Base-by-base conservation (phyloP, 2,888 invertebrate species). In the Acrobeloides nanus region DNA sequence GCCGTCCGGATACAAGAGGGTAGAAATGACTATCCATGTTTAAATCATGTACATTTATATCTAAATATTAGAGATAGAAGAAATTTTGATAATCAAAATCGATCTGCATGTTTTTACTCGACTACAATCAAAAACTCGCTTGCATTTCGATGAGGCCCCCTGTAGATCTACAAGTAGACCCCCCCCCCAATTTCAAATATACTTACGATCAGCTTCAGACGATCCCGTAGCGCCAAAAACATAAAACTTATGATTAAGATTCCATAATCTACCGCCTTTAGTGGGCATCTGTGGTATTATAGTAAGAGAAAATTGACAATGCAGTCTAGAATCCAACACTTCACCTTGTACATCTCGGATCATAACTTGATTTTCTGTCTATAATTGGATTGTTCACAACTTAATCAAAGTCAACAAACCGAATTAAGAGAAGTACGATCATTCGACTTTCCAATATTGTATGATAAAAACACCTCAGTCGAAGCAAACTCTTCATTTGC, bases 171-270 rank as follows among this genome's bases (percentile, higher is more conserved):
- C 10, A 39, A 4, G 25, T 39, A 20, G 2, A 18, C 31, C 4
- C 4, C 10, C 2, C 1, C 4, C 12, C 10, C 18, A 39, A 37
- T 32, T 53, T 7, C n/a, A 25, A 25, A 37, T 23, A 27, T 31
- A 39, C 57, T 38, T 37, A 69, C 68, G 67, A 53, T 67, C 67
- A 3, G 69, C 67, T 39, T 70, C 68, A 35, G 66, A 63, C 2
- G 59, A 54, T 38, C 69, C 69, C 18, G 69, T 69, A 2, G 69
- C 69, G 10, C 64, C 69, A 53, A 69, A 59, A 31, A 69, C 46
- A 51, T 53, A 70, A 42, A 58, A 68, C 6, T 59, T 56, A 21
- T 51, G 38, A 45, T 69, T 61, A 29, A 69, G 41, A 46, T 59
- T 55, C 62, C 62, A 64, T 24, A 70, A 54, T 12, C 59, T 37